Evolutionary conservation across 2,888 invertebrate species (phyloP), one percentile per base, ranked within the genome.

Genomic region (Drosophila meridionalis): DNA sequence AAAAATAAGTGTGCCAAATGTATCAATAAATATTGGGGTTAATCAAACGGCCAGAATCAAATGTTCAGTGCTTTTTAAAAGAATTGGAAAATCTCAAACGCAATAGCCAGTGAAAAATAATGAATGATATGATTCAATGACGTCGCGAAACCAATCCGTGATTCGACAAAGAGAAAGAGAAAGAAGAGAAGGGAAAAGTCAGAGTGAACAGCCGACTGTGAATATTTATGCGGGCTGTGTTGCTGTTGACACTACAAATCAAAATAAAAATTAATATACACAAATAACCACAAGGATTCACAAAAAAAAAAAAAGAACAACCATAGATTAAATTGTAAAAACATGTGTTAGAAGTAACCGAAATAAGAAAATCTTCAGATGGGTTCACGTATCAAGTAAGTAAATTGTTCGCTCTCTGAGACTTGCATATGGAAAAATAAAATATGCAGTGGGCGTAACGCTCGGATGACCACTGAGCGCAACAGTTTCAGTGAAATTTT

Each of bases 361-460:
- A 61, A 65, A 3, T 42, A 61, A 9, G 32, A 14, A 50, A 58
- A 53, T 50, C 80, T 52, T 36, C 65, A 69, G 68, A 91, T 91
- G 91, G 92, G 91, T 86, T 91, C 91, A 70, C 91, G 91, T 79
- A 92, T 91, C 70, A 91, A 91, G 91, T 92, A 81, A 91, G 92
- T 91, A 83, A 77, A 73, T 53, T 52, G 30, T 59, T 52, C 55
- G 43, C 56, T 59, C 56, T 53, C 56, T 56, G 43, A 32, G 69
- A 76, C 68, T 79, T 58, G 36, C 67, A 68, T 66, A 57, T 63
- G 69, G 53, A 48, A 58, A 59, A 57, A 30, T 28, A 32, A 66
- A 42, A 45, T 66, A 53, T 77, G 65, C 70, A 78, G 83, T 87
- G 86, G 90, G 92, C 90, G 92, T 91, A 86, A 77, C 87, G 88